Conservation (phyloP, 2,113 vertebrate species). For the Spheniscus mendiculus region DNA sequence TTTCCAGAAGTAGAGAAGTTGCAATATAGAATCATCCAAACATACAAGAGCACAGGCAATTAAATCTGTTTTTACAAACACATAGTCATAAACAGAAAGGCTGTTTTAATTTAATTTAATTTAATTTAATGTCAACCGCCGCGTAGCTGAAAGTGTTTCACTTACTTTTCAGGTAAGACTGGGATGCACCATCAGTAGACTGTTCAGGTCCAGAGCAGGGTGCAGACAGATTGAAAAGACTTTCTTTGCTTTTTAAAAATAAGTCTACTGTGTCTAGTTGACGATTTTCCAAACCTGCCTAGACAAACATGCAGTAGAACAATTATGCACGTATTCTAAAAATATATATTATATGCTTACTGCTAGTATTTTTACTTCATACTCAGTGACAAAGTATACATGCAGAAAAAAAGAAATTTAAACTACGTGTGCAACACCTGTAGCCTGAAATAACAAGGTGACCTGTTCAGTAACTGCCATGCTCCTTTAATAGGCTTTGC, state of each 20-base stretch:
- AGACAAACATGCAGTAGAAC: background rate
- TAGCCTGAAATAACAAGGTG: background rate
- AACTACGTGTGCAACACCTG: background rate
- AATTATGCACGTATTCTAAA: background rate
- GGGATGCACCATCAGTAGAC: background rate
- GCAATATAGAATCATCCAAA: background rate
- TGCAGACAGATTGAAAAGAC: slow-evolving; percentile 74
- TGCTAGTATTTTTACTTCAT: background rate
- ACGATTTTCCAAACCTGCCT: slow-evolving; percentile 94
- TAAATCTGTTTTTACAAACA: background rate
- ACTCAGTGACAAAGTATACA: no score
- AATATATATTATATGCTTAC: rapidly evolving
- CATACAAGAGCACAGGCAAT: background rate
- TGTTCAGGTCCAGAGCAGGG: slow-evolving; percentile 55
- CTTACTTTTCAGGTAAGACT: slow-evolving; percentile 80
- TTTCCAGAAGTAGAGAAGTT: background rate
- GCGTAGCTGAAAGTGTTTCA: background rate
- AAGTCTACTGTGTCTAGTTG: slow-evolving; percentile 96
- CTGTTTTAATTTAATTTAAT: no score
- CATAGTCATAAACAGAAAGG: rapidly evolving
- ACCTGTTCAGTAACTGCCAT: background rate
- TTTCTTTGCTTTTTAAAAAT: slow-evolving; percentile 95
- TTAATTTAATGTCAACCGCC: background rate
- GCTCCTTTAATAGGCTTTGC: background rate
- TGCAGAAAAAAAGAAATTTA: background rate